phyloP scores from a whole-genome alignment of 2,113 vertebrate species.

The Chloropsis hardwickii region DNA sequence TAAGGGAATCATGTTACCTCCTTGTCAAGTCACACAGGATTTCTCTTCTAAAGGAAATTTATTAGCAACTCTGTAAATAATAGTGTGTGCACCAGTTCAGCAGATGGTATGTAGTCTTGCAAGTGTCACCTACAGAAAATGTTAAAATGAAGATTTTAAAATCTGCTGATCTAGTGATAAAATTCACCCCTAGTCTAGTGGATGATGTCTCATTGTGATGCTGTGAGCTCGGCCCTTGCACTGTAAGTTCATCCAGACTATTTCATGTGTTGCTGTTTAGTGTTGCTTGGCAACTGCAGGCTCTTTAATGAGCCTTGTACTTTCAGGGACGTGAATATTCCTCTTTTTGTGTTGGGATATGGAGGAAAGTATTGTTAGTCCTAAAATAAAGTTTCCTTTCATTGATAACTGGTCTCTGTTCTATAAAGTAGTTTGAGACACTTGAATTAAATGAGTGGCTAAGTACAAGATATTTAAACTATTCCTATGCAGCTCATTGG shows the following conservation, averaged over 20 bases:
- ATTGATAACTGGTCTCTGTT: background rate
- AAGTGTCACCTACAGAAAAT: background rate
- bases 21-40: background rate
- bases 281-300: conserved; percentile 34
- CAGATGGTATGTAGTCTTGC: background rate
- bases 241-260: background rate
- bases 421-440: background rate
- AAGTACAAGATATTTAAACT: background rate
- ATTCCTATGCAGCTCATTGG: background rate
- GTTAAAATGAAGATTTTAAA: background rate
- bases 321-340: background rate
- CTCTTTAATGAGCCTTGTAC: background rate
- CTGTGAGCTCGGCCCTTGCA: background rate
- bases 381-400: background rate
- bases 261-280: conserved; percentile 26
- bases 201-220: background rate
- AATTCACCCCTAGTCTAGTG: background rate
- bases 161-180: background rate
- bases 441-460: background rate
- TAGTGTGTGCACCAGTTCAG: background rate
- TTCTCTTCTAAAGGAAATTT: background rate
- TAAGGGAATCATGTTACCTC: background rate
- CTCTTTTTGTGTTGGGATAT: background rate
- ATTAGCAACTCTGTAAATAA: background rate
- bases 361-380: background rate